Base-by-base conservation (phyloP, 2,797 vertebrate genomes). In the Cryptoprocta ferox region DNA sequence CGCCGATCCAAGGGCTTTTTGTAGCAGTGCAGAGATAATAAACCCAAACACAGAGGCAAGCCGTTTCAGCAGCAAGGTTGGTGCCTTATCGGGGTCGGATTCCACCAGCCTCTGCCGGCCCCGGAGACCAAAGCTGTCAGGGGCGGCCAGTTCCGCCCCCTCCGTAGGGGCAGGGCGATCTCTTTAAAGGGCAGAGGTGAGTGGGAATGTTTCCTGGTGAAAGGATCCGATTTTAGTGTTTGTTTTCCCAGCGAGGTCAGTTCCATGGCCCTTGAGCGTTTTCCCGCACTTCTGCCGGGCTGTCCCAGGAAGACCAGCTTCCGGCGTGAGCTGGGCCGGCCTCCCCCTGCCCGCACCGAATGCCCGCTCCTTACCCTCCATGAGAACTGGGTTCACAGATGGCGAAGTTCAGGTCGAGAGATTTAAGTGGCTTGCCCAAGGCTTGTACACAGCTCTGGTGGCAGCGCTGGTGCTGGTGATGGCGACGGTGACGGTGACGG, bases 1-100 rank as follows among this genome's bases (percentile, higher is more conserved):
- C 18, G 90, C 66, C 35, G 92, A 94, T 78, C 87, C 66, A 90
- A 97, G 84, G 94, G 50, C 15, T 92, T 84, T 84, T 73, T 94
- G 86, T 82, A 89, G 53, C 88, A 59, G 88, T 73, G 39, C 68
- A 32, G 70, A 96, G 93, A 89, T 92, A 61, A 84, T 89, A 75
- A 98, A 92, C 81, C 61, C 66, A 85, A 96, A 95, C 71, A 12
- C 56, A 16, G 89, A 96, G 45, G 18, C 66, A 14, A 37, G 39
- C 61, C 3, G 2, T 95, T 94, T 13, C 59, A 61, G 80, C 78
- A 89, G 12, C 0, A 28, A 32, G 95, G 70, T 28, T 71, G 80
- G 19, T 59, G 30, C 45, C 97, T 32, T 59, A 3, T 1, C 18
- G 1, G 12, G 5, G 85, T 48, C 68, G 19, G 28, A 24, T 81